Evolutionary conservation across 2,113 vertebrate species (phyloP), one percentile per base, ranked within the genome.

Genomic region (Caranx melampygus): DNA sequence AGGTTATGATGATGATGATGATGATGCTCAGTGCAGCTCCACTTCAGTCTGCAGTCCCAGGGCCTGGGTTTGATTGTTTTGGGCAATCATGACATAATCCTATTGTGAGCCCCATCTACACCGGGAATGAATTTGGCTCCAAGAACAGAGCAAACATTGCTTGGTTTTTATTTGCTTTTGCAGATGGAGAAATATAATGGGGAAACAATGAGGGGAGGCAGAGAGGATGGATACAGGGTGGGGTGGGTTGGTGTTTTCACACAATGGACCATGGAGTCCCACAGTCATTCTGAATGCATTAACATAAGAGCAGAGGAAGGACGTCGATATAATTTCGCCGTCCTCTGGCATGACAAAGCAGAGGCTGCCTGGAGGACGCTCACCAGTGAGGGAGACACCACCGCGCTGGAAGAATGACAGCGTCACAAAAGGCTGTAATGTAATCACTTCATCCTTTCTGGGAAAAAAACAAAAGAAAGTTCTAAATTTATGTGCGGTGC

Each of bases 1-100:
- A 93, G 92, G 92, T 92, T 90, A 92, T 79, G 72, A 77, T 90
- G 81, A 84, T 26, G 26, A 26, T 26, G 26, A 26, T 88, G 65
- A 83, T 81, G 78, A 69, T 73, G 75, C 54, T 81, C 82, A 44
- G 77, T 58, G 65, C 78, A 79, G 81, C 75, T 62, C 70, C 81
- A 81, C 81, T 83, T 82, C 86, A 89, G 75, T 71, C 72, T 76
- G 76, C 75, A 45, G 40, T 69, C 64, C 35, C 63, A 13, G 1
- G 61, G 71, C 69, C 72, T 15, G 59, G 75, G 40, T 81, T 77
- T 87, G 79, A 87, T 89, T 87, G 88, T 90, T 81, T 78, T 79
- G 51, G 82, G 69, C 69, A 88, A 81, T 87, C 75, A 54, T 75
- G 85, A 81, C 83, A 88, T 80, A 84, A 88, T 84, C 80, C 79